These are phyloP conservation scores for Seriola rivoliana DNA, from an alignment of 2,113 vertebrate species.

Conservation along the genomic window DNA sequence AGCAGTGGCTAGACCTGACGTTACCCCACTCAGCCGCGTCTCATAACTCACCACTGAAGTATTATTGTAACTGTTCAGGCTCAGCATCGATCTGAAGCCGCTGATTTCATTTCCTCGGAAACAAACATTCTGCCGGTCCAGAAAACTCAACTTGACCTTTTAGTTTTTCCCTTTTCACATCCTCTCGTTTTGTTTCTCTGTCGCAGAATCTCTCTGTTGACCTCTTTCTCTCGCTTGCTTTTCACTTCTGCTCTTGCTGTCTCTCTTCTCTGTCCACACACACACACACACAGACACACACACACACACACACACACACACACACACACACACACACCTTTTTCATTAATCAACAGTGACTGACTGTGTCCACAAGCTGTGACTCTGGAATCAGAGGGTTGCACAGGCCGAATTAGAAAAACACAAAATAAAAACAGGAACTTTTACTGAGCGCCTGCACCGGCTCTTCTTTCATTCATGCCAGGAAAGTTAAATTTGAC, in stretches of 20 bases:
- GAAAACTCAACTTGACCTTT: constrained; percentile 58
- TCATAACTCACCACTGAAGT: constrained; percentile 67
- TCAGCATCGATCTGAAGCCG: constrained; percentile 50
- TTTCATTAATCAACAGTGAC: constrained; percentile 22
- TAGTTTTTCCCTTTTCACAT: constrained; percentile 16
- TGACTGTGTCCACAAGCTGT: constrained; percentile 8
- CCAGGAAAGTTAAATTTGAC: constrained; percentile 22
- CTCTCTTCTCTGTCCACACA: neutral
- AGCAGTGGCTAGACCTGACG: constrained; percentile 64
- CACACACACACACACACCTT: neutral
- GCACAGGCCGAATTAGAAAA: neutral
- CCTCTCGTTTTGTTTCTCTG: neutral
- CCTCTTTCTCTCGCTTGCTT: neutral
- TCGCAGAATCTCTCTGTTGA: neutral
- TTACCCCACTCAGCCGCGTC: constrained; percentile 42
- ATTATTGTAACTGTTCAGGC: constrained; percentile 57
- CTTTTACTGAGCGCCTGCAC: neutral
- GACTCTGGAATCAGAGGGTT: neutral
- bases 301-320: neutral
- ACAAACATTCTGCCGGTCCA: constrained; percentile 7
- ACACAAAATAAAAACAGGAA: constrained; percentile 22
- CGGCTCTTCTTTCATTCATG: neutral
- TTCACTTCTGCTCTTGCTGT: too few relatives aligned
- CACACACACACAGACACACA: too few relatives aligned
- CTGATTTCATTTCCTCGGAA: constrained; percentile 53